Base-by-base conservation (phyloP, 2,888 invertebrate species). In the Archips xylosteana region DNA sequence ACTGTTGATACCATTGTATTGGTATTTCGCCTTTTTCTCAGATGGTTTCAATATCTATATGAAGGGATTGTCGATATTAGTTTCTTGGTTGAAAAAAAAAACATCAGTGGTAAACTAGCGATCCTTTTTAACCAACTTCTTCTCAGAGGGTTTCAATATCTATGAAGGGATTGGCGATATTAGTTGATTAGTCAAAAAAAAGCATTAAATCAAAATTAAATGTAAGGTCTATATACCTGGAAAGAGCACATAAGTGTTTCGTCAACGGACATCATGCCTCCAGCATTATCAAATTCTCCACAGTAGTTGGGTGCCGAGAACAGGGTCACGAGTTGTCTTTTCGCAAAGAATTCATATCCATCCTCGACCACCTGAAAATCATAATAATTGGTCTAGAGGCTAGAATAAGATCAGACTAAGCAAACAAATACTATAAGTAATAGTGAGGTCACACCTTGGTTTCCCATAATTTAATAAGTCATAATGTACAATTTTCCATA, bases 181-280 rank as follows among this genome's bases (percentile, higher is more conserved):
- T 74, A 71, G 61, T 70, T 70, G 63, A 34, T 60, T 54, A 54
- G 39, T 68, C n/a, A 47, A 65, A 64, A 69, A 73, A 69, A 72
- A 67, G 54, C 49, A 65, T 67, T 63, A 73, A 64, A 49, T 49
- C 59, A 73, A n/a, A 57, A 23, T 60, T 3, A 47, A 59, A 68
- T 15, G 51, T 47, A 15, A 60, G 45, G 36, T 39, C 63, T 42
- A 39, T 65, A 9, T 88, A 99, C 99, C 97, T 99, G 99, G 95
- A 99, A 99, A 81, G 99, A 99, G 95, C 99, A 99, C 99, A 99
- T 99, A 69, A 99, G 96, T 76, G 99, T 98, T 90, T 99, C 99
- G 90, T 99, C 99, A 47, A 99, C 99, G 76, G 98, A 98, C 99
- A 99, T 99, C 99, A 99, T 99, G 76, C 99, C 99, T 71, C 99